Evolutionary conservation across 2,888 invertebrate genomes (phyloP), one percentile per base, ranked within the genome.

Genomic region (Ornithoptera alexandrae): DNA sequence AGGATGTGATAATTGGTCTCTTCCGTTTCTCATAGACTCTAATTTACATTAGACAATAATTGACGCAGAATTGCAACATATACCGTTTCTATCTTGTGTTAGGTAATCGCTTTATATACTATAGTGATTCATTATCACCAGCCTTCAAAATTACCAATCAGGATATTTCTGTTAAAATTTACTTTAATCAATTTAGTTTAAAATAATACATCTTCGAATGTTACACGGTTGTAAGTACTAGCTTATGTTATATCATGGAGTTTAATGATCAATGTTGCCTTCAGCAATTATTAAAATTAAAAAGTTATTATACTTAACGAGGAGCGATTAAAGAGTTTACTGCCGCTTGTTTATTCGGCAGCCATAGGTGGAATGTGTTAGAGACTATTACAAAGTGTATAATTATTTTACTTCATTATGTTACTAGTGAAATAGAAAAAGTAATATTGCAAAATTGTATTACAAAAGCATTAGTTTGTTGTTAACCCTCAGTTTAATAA

Each of bases 1-100:
- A 75, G 75, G 77, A 77, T 75, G 74, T 73, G 72, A 74, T 76
- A 74, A 76, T 72, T 70, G 67, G 59, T 62, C 71, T 61, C 74
- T 71, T 76, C 76, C 76, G 76, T 65, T 74, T 72, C 74, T 72
- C 66, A 63, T 70, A 72, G 67, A 58, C 69, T 71, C 65, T 65
- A 72, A 71, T 74, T 72, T 71, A 71, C 66, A 68, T 69, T 67
- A 62, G 69, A 67, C 68, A 57, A 69, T 68, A 39, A 65, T 65
- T 61, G 66, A 72, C 58, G 39, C 24, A 46, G 36, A 17, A 62
- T n/a, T 60, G 62, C 57, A 59, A 62, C 58, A 62, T 63, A 56
- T 61, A 20, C 50, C 56, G 64, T 42, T 20, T 56, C 15, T 50
- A 12, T 50, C 17, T 12, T 50, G 12, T 18, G 5, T 46, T 46